Evolutionary conservation across 2,113 vertebrate species (phyloP), one percentile per base, ranked within the genome.

Genomic region (Miniopterus natalensis): DNA sequence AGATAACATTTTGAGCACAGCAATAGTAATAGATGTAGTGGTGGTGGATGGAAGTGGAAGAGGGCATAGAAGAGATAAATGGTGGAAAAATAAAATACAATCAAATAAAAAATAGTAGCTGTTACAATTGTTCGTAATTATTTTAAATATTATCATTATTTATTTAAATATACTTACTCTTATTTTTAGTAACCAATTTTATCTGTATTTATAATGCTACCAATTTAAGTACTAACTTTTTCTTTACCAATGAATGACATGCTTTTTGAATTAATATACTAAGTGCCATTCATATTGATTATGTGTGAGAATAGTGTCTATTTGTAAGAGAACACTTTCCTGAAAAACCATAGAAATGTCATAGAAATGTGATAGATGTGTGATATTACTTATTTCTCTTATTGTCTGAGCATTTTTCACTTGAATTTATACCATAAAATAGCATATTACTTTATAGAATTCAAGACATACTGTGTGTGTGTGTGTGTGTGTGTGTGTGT

Each of bases 341-440:
- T 81, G 49, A 80, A 85, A 89, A 73, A 68, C 25, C 65, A 84
- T 42, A 66, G 27, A 88, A 36, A 81, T 85, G 10, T 36, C 36
- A 36, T 36, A 36, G 36, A 36, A 36, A 36, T 68, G 29, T 75
- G 65, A 75, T 47, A 84, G 11, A 23, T 49, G 18, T n/a, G 36
- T 8, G 8, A 49, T 55, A 47, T 71, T 88, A 81, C 40, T 92
- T 71, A 70, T 5, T 42, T 70, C 15, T 89, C n/a, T 84, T 42
- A 23, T 74, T 80, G 15, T 11, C 6, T 75, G 17, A 95, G 17
- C 6, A 68, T 79, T 73, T 9, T 91, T 91, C 8, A 61, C 23
- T 92, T 94, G 57, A 88, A 61, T 74, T 78, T 68, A 42, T 23
- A 31, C 11, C 49, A 92, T 84, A 47, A 75, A 79, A 92, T n/a